phyloP scores from a whole-genome alignment of 2,113 vertebrate genomes.

The Phyllopteryx taeniolatus region DNA sequence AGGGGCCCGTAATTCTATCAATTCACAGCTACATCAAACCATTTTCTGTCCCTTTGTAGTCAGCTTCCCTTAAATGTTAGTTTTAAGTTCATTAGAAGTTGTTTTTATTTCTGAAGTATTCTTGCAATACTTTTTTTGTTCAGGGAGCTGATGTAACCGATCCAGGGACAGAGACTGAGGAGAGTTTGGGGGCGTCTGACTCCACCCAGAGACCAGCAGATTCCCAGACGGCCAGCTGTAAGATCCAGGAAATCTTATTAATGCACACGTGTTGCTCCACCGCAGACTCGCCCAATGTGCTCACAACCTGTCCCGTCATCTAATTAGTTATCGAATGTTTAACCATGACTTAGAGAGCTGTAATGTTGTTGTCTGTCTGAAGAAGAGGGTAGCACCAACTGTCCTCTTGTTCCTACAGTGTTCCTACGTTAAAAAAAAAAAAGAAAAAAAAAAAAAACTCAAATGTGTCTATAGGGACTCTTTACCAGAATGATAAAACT shows the following conservation, averaged over 20 bases:
- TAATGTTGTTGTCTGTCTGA: conserved; percentile 49
- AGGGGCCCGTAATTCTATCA: neutral
- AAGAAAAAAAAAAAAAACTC: neutral
- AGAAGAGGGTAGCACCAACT: neutral
- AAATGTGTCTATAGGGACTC: neutral
- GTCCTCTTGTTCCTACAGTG: neutral
- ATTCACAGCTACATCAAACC: neutral
- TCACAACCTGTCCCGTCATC: conserved; percentile 30
- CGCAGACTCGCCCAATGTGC: conserved; percentile 27
- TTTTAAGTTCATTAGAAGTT: neutral
- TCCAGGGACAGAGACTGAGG: conserved; percentile 92
- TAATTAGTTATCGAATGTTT: conserved; percentile 41
- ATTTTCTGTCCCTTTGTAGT: neutral
- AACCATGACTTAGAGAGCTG: conserved; percentile 29
- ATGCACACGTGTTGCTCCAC: conserved; percentile 21
- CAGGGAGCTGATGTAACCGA: conserved; percentile 90
- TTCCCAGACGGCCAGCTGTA: conserved; percentile 86
- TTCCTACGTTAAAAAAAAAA: neutral
- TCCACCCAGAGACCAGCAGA: conserved; percentile 88
- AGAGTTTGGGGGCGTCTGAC: conserved; percentile 88
- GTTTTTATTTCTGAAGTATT: neutral
- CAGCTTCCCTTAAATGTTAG: neutral
- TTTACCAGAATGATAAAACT: neutral
- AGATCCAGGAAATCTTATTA: conserved; percentile 61
- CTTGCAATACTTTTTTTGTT: conserved; percentile 7